phyloP scores from a whole-genome alignment of 2,113 vertebrate genomes.

The Myanophis thanlyinensis region DNA sequence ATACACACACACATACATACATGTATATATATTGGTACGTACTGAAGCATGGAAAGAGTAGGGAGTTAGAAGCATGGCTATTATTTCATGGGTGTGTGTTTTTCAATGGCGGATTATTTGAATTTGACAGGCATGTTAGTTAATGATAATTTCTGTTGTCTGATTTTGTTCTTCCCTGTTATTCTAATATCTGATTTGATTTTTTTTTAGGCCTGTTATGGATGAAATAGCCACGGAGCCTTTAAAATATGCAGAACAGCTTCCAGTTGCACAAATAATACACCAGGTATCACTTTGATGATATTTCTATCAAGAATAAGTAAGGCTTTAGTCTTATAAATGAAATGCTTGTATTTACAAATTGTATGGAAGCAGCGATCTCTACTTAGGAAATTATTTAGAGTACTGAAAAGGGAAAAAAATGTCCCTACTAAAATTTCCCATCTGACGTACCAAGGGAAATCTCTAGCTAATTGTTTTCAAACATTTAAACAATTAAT shows the following conservation, averaged over 20 bases:
- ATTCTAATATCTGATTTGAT: background rate
- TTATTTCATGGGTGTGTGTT: background rate
- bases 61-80: background rate
- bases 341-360: slow-evolving; percentile 43
- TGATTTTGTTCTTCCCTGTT: background rate
- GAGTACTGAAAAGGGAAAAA: slow-evolving; percentile 25
- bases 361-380: slow-evolving; percentile 24
- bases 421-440: background rate
- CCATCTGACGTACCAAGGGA: background rate
- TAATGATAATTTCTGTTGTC: background rate
- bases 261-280: slow-evolving; percentile 95
- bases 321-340: slow-evolving; percentile 49
- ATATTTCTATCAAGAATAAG: slow-evolving; percentile 49
- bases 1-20: too few relatives aligned
- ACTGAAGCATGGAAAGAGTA: background rate
- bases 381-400: slow-evolving; percentile 41
- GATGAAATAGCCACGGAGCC: slow-evolving; percentile 66
- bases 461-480: background rate
- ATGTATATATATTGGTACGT: too few relatives aligned
- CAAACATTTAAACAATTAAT: background rate
- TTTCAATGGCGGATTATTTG: background rate
- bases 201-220: slow-evolving; percentile 59
- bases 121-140: background rate
- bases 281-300: slow-evolving; percentile 83
- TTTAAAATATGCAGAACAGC: slow-evolving; percentile 86